Evolutionary conservation across 1,140 invertebrate genomes (phyloP), one percentile per base, ranked within the genome.

Genomic region (Eriocheir sinensis): DNA sequence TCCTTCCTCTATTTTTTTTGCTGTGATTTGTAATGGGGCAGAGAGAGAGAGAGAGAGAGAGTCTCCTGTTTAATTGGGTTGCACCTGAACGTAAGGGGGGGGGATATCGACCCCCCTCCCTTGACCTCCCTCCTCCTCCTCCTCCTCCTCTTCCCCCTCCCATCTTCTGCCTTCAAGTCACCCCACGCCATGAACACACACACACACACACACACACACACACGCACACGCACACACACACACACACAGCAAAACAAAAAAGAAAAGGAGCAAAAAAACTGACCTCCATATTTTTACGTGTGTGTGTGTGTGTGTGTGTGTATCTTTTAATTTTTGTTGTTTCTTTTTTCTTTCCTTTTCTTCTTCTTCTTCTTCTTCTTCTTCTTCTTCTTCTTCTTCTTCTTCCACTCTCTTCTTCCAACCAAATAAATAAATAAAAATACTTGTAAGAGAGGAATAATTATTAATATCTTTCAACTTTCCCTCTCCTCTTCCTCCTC

Each of bases 181-280:
- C 32, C 30, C 32, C 9, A 8, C 15, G 6, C 9, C 86, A 38
- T 40, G 8, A 8, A 17, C 86, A 9, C 86, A 38, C 40, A 38
- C 40, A 17, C 32, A 17, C 40, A 17, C 40, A 21, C 81, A 15
- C 81, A 32, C 81, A 83, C 81, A 83, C 81, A 83, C 81, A 83
- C 81, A 83, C 81, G 34, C 81, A 83, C 81, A 83, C 81, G 34
- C 81, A 83, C 81, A 83, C 81, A 83, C 81, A 72, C 60, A 72
- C n/a, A n/a, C n/a, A n/a, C n/a, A n/a, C n/a, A n/a, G n/a, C n/a
- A n/a, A n/a, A n/a, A n/a, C n/a, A n/a, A 15, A 72, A 15, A 15
- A 72, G 12, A 72, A 72, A 15, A 15, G 60, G 60, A n/a, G n/a
- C 12, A n/a, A 72, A n/a, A n/a, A 72, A 15, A n/a, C 12, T 15